These are phyloP conservation scores for Pristionchus maxplancki DNA, from an alignment of 2,888 invertebrate genomes.

Conservation along the genomic window DNA sequence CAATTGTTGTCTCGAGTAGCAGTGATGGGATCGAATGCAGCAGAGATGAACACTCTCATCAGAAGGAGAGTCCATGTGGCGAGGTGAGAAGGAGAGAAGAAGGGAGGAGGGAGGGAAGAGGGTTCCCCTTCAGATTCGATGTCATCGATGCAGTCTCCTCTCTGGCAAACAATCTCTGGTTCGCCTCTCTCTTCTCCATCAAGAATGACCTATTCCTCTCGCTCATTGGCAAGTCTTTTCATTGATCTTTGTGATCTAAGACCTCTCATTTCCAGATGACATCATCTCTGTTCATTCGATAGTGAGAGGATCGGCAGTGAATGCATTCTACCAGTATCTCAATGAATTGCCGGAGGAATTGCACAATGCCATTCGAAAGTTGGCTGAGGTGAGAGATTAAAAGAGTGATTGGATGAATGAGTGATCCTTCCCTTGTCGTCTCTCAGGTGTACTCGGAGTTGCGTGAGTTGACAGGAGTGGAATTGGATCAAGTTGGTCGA, in stretches of 20 bases:
- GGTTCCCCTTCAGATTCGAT: slow-evolving; percentile 46
- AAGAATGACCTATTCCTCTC: slow-evolving; percentile 43
- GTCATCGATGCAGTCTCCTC: slow-evolving; percentile 47
- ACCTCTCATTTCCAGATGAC: slow-evolving; percentile 61
- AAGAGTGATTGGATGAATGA: not conserved
- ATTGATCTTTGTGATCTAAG: not conserved
- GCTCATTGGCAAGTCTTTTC: not conserved
- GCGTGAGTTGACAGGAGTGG: slow-evolving; percentile 77
- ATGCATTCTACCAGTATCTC: slow-evolving; percentile 84
- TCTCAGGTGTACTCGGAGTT: slow-evolving; percentile 59
- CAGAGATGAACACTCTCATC: not conserved
- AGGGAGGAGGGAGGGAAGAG: not conserved
- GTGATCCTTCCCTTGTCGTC: not conserved
- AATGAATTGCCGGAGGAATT: slow-evolving; percentile 61
- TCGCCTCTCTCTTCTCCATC: slow-evolving; percentile 13
- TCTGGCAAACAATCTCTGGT: slow-evolving; percentile 47
- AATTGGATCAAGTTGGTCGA: slow-evolving; percentile 92
- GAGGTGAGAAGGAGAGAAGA: slow-evolving; percentile 35
- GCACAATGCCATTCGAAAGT: slow-evolving; percentile 55
- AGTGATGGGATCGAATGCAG: slow-evolving; percentile 20
- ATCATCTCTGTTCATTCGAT: slow-evolving; percentile 59
- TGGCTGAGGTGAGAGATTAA: slow-evolving; percentile 55
- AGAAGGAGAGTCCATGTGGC: slow-evolving; percentile 50
- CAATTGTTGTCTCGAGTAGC: slow-evolving; percentile 45
- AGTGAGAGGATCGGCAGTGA: slow-evolving; percentile 89